These are phyloP conservation scores for Esox masquinongy DNA, from an alignment of 2,797 vertebrate genomes.

Conservation along the genomic window DNA sequence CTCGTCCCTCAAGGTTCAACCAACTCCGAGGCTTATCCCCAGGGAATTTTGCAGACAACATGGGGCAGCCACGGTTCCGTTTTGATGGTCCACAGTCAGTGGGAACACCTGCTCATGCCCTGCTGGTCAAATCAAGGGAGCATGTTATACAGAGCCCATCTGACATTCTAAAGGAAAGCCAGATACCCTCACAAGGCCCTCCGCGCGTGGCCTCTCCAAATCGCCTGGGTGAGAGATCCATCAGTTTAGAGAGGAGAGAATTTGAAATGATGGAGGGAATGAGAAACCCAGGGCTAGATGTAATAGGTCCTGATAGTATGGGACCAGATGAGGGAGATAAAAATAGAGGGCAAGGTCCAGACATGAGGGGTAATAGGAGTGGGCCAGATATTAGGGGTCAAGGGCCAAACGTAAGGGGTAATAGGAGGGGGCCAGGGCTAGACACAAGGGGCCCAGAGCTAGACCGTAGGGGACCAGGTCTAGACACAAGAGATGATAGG, in stretches of 20 bases:
- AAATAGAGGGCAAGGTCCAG: background rate
- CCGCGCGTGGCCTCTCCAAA: constrained; percentile 78
- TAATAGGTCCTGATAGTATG: constrained; percentile 15
- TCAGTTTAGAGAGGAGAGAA: constrained; percentile 54
- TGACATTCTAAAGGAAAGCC: constrained; percentile 55
- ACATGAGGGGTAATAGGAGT: background rate
- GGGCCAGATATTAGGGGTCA: background rate
- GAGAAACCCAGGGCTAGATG: background rate
- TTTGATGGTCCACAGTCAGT: constrained; percentile 71
- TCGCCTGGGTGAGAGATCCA: constrained; percentile 71
- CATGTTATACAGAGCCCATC: constrained; percentile 58
- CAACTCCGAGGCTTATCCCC: constrained; percentile 45
- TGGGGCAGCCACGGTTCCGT: constrained; percentile 60
- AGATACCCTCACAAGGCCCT: constrained; percentile 69
- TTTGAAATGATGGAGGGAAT: background rate
- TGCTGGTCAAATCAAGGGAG: constrained; percentile 32
- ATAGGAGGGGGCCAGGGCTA: constrained; percentile 2
- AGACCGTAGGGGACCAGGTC: constrained; percentile 3
- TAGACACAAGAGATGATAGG: background rate
- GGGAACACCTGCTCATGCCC: background rate
- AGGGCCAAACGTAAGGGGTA: constrained; percentile 20
- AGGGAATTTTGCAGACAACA: constrained; percentile 53
- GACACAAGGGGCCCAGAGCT: background rate
- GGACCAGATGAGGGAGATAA: background rate
- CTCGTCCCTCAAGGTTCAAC: constrained; percentile 45